Evolutionary conservation across 1,140 invertebrate genomes (phyloP).

Genomic region (Aphelenchoides fujianensis): DNA sequence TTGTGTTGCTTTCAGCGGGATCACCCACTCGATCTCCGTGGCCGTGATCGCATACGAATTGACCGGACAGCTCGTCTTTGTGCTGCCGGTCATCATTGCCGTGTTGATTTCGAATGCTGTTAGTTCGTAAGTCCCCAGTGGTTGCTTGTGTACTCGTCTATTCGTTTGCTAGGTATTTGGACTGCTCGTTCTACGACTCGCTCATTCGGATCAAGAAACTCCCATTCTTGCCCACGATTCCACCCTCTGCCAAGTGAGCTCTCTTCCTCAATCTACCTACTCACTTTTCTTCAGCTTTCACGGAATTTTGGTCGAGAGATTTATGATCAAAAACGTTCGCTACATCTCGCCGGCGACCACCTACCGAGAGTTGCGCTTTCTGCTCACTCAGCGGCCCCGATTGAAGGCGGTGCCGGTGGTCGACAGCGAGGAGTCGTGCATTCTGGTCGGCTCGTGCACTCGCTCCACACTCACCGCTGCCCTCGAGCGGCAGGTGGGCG

Average conservation of each 20-base stretch:
- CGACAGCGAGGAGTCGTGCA: background rate
- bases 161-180: no score
- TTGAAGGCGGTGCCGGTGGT: conserved; percentile 15
- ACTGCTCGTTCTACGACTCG: conserved; percentile 9
- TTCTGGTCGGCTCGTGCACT: conserved; percentile 8
- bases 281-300: conserved; percentile 6
- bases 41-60: conserved; percentile 8
- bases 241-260: background rate
- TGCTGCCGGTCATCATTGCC: conserved; percentile 6
- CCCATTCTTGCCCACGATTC: conserved; percentile 1
- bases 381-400: background rate
- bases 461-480: background rate
- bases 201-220: conserved; percentile 7
- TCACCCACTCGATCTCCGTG: conserved; percentile 5
- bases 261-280: background rate
- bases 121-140: background rate
- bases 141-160: no score
- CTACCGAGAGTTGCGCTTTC: background rate
- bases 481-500: background rate
- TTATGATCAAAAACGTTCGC: conserved; percentile 5
- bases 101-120: conserved; percentile 13
- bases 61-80: conserved; percentile 7
- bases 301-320: conserved; percentile 9
- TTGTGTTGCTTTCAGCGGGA: background rate
- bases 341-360: background rate